phyloP scores from a whole-genome alignment of 2,797 vertebrate species.

The Hydrolagus colliei region DNA sequence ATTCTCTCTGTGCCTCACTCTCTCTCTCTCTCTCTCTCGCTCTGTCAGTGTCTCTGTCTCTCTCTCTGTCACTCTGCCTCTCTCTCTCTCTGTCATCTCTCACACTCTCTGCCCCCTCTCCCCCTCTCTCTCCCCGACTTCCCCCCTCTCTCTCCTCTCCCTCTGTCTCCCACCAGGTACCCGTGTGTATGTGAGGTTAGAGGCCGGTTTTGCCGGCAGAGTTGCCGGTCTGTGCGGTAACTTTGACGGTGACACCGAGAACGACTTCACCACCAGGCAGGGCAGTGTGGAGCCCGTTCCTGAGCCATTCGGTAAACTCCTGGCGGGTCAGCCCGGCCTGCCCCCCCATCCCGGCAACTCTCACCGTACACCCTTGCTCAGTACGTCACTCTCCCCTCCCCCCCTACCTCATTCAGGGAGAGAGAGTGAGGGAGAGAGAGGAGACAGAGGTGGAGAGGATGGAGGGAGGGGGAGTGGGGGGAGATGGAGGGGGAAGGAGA shows the following conservation, averaged over 20 bases:
- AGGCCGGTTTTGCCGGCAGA: conserved; percentile 58
- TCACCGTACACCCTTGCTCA: conserved; percentile 66
- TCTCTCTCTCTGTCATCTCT: no score
- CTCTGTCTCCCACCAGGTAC: conserved; percentile 57
- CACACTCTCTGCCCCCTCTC: no score
- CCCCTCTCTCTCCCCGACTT: no score
- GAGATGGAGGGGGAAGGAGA: no score
- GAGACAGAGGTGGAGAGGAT: no score
- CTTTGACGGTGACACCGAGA: conserved; percentile 79
- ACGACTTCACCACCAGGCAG: conserved; percentile 75
- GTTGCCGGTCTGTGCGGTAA: conserved; percentile 78
- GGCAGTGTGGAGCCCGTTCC: conserved; percentile 74
- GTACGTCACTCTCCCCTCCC: conserved; percentile 48
- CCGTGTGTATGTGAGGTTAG: conserved; percentile 70
- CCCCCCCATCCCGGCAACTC: conserved; percentile 65
- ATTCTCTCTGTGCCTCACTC: no score
- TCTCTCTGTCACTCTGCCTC: no score
- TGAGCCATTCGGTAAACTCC: conserved; percentile 79
- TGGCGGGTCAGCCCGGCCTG: conserved; percentile 83
- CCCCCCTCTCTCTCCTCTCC: background rate
- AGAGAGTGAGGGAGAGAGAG: no score
- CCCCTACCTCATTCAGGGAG: background rate
- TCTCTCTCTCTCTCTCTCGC: no score
- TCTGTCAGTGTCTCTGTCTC: no score
- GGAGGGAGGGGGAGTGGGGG: no score